Evolutionary conservation across 2,797 vertebrate genomes (phyloP).

Genomic region (Pempheris klunzingeri): DNA sequence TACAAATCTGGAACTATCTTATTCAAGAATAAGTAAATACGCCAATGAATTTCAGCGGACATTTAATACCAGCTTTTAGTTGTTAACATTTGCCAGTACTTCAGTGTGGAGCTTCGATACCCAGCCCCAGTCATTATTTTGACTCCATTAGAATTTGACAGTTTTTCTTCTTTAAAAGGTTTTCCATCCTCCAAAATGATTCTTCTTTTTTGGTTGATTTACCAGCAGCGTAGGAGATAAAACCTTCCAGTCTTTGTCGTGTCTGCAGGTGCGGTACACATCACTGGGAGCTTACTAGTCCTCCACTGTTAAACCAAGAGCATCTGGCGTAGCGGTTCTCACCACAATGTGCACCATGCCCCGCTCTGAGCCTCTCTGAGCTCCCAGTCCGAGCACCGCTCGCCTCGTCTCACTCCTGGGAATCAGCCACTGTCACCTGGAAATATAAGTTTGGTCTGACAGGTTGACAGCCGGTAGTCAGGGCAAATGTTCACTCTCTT

Average conservation of each 20-base stretch:
- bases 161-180: neutral
- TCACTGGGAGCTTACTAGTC: conserved; percentile 9
- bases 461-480: conserved; percentile 67
- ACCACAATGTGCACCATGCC: neutral
- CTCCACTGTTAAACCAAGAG: conserved; percentile 15
- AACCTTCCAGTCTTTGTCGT: neutral
- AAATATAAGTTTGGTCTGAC: conserved; percentile 67
- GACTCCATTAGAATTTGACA: too few relatives aligned
- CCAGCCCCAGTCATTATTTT: neutral
- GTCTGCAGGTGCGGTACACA: conserved; percentile 17
- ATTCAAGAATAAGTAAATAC: neutral
- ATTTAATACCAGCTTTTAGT: neutral
- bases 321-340: conserved; percentile 32
- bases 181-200: neutral
- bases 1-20: neutral
- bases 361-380: conserved; percentile 10
- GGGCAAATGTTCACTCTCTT: conserved; percentile 53
- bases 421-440: conserved; percentile 65
- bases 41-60: neutral
- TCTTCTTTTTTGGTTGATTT: too few relatives aligned
- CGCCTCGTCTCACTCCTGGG: conserved; percentile 32
- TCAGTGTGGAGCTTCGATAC: neutral
- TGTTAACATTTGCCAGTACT: neutral
- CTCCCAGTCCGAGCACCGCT: conserved; percentile 23
- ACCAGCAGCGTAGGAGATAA: neutral